Percentiles rank a stretch among this genome's conserved stretches.
Conservation (phyloP, 2,888 invertebrate genomes). For the Apamea sordens region DNA sequence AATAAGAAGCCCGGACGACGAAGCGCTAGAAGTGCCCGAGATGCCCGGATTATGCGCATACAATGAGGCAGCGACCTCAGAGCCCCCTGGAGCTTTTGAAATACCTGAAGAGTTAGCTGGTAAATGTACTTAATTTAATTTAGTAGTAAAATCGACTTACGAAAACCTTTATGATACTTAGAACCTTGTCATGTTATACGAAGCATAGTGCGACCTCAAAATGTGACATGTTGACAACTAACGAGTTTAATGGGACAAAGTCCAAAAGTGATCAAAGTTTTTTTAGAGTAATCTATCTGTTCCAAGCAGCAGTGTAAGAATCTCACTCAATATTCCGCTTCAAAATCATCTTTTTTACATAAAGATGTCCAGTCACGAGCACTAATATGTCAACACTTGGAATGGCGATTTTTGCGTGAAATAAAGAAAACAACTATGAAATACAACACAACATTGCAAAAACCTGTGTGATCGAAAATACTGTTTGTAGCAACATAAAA, state of each 20-base stretch:
- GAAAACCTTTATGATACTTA: background rate
- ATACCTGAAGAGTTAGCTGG: slow-evolving; percentile 76
- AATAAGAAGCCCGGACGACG: slow-evolving; percentile 13
- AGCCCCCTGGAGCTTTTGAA: slow-evolving; percentile 53
- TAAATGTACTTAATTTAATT: slow-evolving; percentile 37
- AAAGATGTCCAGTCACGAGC: background rate
- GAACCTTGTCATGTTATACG: background rate
- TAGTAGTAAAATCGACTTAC: background rate
- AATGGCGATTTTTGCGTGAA: too few species aligned
- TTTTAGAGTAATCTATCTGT: background rate
- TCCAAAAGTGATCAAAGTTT: background rate
- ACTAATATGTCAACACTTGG: too few species aligned
- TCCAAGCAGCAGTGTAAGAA: background rate
- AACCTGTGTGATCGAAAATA: too few species aligned
- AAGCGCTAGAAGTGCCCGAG: slow-evolving; percentile 58
- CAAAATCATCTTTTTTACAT: background rate
- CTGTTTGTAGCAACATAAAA: too few species aligned
- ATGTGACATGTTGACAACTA: background rate
- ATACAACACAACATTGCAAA: too few species aligned
- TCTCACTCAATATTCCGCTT: background rate
- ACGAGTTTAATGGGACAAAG: too few species aligned
- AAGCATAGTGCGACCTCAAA: background rate
- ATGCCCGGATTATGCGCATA: slow-evolving; percentile 31
- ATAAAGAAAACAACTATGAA: too few species aligned
- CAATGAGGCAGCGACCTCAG: slow-evolving; percentile 20